Base-by-base conservation (phyloP, 2,888 invertebrate genomes). In the Ecliptopera silaceata region DNA sequence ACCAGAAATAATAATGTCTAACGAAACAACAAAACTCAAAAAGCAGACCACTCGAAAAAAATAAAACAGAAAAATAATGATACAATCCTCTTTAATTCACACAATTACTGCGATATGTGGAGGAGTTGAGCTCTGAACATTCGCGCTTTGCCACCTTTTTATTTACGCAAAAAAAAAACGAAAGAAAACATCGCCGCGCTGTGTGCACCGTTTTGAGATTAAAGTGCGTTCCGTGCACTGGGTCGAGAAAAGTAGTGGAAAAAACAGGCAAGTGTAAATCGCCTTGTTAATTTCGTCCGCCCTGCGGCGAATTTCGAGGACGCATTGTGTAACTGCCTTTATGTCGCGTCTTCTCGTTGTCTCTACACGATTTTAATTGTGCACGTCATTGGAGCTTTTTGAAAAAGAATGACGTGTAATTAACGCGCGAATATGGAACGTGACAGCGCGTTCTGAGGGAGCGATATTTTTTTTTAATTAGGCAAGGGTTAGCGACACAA, bases 271-370 rank as follows among this genome's bases (percentile, higher is more conserved):
- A 91, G 91, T 88, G 88, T 90, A 92, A 91, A 92, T 92, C 91
- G 89, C 90, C 91, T 92, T 91, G 91, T 92, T 92, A 91, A 92
- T 91, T 91, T 91, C 80, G 75, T 82, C 79, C 77, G 82, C 79
- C 91, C 90, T 86, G 92, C 91, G 91, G 92, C 92, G 83, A 90
- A 90, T 89, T 91, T 90, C 80, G 89, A 91, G 91, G 88, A 91
- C 84, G 87, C 83, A 91, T 90, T 92, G 91, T 91, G 87, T 88
- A 74, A 80, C 81, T 79, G 88, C 88, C 91, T 90, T 91, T 89
- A 90, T 88, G 88, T 86, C 88, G 84, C 87, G 83, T 88, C 88
- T 89, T 89, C 84, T 84, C 82, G 87, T 90, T 89, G 89, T 89
- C 90, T 91, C 88, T 88, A 88, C 89, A 86, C 82, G 74, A 87